Base-by-base conservation (phyloP, 1,140 invertebrate genomes). In the Chionoecetes opilio region DNA sequence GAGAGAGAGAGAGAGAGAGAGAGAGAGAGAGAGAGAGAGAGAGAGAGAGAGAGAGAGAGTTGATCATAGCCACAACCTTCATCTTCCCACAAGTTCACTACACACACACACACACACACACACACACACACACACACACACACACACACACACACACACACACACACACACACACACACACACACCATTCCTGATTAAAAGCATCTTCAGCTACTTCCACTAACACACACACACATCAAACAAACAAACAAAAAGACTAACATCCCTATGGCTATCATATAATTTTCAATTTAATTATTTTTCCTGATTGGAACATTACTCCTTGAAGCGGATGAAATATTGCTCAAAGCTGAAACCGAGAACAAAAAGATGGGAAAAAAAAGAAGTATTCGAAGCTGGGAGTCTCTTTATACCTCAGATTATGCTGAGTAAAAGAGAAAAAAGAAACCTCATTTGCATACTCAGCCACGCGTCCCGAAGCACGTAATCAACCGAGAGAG, bases 371-470 rank as follows among this genome's bases (percentile, higher is more conserved):
- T n/a, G n/a, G 63, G 21, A 21, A 75, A 75, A 75, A 75, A 75
- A 46, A 46, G 41, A 46, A 14, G 14, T 8, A 46, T 75, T 17
- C n/a, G 26, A n/a, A n/a, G 63, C 21, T n/a, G 21, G 63, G 63
- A n/a, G 63, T 2, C 21, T 75, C 63, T 75, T 8, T 75, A 75
- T 75, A 75, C 63, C 63, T 75, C 63, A 75, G 63, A 75, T 75
- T 75, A 75, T 75, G 63, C 63, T 75, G 63, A 75, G 63, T 75
- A 75, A 75, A 75, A 75, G 63, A 75, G 63, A 75, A 75, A 75
- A 75, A 75, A 75, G 63, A 75, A 75, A 75, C n/a, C 63, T 75
- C 63, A 75, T 75, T 75, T 75, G 63, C 63, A 75, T 75, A 75
- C 63, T 75, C 63, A 75, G 21, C n/a, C 63, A 75, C 63, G 63